Evolutionary conservation across 2,113 vertebrate species (phyloP), one percentile per base, ranked within the genome.

Genomic region (Pachyramphus minor): DNA sequence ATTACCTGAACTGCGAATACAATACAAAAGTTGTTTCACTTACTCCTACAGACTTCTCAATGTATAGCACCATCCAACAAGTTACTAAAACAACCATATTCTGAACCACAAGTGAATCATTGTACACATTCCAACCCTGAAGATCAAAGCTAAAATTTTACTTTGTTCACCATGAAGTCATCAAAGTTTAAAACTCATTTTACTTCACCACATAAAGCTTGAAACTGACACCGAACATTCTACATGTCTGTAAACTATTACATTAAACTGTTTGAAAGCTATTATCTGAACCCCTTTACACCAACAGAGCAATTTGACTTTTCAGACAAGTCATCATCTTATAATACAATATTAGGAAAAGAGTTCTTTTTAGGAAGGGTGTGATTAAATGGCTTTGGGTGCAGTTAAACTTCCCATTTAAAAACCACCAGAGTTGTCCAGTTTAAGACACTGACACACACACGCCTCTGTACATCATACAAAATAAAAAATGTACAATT

Each of bases 101-200:
- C 35, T 60, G 47, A 95, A 90, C 90, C 95, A 94, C 50, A 82
- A 64, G 27, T 87, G 83, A 97, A 62, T 94, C 75, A 91, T 41
- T 31, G 55, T 6, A 74, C 6, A 67, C 3, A 6, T 84, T 93
- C 49, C 66, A 90, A 7, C 35, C 14, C 31, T 27, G 59, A 81
- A 86, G 77, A 96, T 94, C 90, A 94, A 90, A 95, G 90, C 74
- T 89, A 94, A 93, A 96, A 90, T 92, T 88, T 82, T 72, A 74
- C 60, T 76, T 89, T 68, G 25, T 73, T 87, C 41, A 89, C 66
- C 31, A 79, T 63, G 20, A 87, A 88, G 37, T 73, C 74, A 85
- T 69, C 39, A 53, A 24, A 85, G 49, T 79, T 77, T 89, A 92
- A 88, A 92, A 83, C 21, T 52, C n/a, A 60, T 84, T 68, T 87